Evolutionary conservation across 1,140 invertebrate species (phyloP), one percentile per base, ranked within the genome.

Genomic region (Apolygus lucorum): DNA sequence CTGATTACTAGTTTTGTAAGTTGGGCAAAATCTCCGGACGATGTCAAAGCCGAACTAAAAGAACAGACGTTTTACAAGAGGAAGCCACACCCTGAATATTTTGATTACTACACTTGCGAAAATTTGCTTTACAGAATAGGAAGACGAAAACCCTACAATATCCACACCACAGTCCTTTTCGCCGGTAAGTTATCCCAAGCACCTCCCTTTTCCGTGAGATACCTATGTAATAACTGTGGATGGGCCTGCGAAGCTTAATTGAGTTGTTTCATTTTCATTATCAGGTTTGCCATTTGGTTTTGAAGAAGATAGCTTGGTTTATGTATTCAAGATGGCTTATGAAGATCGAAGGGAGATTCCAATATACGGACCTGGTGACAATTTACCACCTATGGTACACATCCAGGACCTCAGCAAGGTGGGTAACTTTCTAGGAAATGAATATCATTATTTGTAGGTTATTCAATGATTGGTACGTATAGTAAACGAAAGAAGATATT

Each of bases 371-470:
- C 54, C 54, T 17, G 54, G 54, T 11, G 22, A 13, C 13, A 59
- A 59, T 59, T 17, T 17, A 4, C 54, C 54, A 11, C 54, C 54
- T 4, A 59, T 59, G 54, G 22, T 59, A 4, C 54, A 59, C 54
- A 59, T 59, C 54, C 11, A 59, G 54, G 54, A 59, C 54, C 54
- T 59, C 4, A 11, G 54, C 54, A 24, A 59, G 54, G 54, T 59
- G 34, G 17, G 34, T 42, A 4, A 42, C 34, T 42, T 17, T n/a
- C n/a, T n/a, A n/a, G n/a, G n/a, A n/a, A n/a, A n/a, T n/a, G n/a
- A n/a, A n/a, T n/a, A n/a, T n/a, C n/a, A n/a, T n/a, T n/a, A n/a
- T n/a, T n/a, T n/a, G n/a, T n/a, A n/a, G n/a, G n/a, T n/a, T n/a
- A n/a, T n/a, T n/a, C n/a, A n/a, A n/a, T n/a, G n/a, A n/a, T n/a